A percentile compares a stretch with the other conserved stretches of the same genome.
Conservation (phyloP, 1,140 invertebrate genomes). For the Cydia fagiglandana region DNA sequence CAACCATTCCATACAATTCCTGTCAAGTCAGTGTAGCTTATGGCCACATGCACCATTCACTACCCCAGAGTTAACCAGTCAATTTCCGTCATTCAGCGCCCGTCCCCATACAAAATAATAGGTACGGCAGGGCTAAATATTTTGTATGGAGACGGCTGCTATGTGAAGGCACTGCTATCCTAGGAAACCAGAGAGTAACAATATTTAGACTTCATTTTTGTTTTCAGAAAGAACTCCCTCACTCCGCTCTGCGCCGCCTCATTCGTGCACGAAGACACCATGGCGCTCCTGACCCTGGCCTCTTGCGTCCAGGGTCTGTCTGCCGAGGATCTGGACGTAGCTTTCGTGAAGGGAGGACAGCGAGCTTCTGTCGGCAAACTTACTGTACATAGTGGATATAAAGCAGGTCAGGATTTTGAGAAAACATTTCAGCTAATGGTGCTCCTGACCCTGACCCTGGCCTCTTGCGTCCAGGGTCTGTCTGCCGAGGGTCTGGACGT, state of each 20-base stretch:
- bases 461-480: slow-evolving; percentile 4
- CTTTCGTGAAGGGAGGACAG: not conserved
- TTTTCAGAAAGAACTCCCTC: not conserved
- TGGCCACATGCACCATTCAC: no score
- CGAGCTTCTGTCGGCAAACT: not conserved
- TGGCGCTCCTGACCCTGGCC: slow-evolving; percentile 11
- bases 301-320: slow-evolving; percentile 5
- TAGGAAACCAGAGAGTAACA: no score
- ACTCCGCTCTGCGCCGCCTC: slow-evolving; percentile 18
- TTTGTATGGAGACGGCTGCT: no score
- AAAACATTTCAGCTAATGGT: not conserved
- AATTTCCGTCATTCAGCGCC: no score
- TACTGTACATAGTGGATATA: not conserved
- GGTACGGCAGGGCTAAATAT: no score
- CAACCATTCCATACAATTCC: no score
- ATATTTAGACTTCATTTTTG: not conserved
- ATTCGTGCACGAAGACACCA: slow-evolving; percentile 9
- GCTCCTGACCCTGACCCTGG: slow-evolving; percentile 10
- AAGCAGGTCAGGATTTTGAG: not conserved
- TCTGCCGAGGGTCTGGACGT: not conserved
- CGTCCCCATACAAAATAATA: no score
- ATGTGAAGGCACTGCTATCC: no score
- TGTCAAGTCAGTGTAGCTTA: no score
- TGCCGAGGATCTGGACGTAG: not conserved
- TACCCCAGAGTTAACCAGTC: no score